Evolutionary conservation across 2,113 vertebrate species (phyloP).

Genomic region (Opisthocomus hoazin): DNA sequence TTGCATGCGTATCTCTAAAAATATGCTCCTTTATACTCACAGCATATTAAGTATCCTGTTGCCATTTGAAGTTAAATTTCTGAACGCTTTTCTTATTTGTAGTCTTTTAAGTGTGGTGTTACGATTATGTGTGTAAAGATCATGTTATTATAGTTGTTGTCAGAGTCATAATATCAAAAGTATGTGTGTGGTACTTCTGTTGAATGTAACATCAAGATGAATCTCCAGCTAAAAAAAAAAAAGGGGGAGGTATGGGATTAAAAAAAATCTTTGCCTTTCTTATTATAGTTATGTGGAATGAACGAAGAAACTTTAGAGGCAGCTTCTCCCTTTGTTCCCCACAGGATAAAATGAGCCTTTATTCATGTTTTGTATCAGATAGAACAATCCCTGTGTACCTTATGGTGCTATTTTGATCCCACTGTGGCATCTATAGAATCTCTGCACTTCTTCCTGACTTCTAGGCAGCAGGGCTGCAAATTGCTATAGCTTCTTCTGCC

Average conservation of each 20-base stretch:
- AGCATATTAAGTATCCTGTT: background rate
- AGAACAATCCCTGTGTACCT: background rate
- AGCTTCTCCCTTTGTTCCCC: background rate
- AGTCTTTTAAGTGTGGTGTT: background rate
- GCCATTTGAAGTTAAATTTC: background rate
- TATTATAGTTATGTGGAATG: background rate
- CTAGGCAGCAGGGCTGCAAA: background rate
- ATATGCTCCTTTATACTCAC: background rate
- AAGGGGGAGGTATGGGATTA: background rate
- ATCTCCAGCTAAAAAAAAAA: background rate
- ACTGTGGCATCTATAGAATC: background rate
- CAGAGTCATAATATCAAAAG: background rate
- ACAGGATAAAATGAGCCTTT: background rate
- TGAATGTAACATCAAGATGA: background rate
- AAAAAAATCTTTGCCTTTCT: background rate
- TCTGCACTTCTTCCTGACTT: background rate
- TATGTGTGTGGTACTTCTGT: background rate
- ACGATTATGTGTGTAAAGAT: background rate
- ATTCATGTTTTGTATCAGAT: background rate
- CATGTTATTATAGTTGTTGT: background rate
- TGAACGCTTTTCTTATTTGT: background rate
- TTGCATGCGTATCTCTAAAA: accelerated
- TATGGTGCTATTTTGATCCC: background rate
- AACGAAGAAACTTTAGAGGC: background rate
- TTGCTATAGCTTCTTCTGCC: background rate